Evolutionary conservation across 2,113 vertebrate species (phyloP).

Genomic region (Chamaea fasciata): DNA sequence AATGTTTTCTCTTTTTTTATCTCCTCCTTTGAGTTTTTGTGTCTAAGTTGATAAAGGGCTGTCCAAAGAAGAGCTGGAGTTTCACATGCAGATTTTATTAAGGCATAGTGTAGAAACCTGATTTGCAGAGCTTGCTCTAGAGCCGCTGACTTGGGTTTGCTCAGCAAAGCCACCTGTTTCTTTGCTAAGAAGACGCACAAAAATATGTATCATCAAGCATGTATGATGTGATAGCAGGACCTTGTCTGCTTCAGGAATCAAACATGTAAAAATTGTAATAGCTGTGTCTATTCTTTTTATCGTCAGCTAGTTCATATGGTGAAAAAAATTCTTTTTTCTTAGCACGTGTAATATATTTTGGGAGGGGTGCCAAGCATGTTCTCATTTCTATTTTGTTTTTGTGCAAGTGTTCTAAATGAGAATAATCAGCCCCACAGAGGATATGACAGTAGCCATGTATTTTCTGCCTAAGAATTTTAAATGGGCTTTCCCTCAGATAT

Average conservation of each 20-base stretch:
- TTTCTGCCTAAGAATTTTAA: neutral
- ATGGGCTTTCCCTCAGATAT: neutral
- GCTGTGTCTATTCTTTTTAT: neutral
- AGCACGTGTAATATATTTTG: neutral
- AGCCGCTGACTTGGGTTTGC: neutral
- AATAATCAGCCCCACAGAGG: neutral
- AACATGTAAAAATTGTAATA: neutral
- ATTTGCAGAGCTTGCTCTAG: neutral
- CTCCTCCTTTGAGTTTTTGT: neutral
- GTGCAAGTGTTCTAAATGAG: neutral
- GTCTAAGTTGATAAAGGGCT: neutral
- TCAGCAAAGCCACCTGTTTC: neutral
- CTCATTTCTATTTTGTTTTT: neutral
- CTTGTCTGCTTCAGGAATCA: neutral
- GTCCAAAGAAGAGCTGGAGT: neutral
- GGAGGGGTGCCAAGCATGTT: neutral
- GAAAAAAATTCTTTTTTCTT: neutral
- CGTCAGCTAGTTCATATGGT: neutral
- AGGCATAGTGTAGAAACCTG: neutral
- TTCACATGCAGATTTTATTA: neutral
- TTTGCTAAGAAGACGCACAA: neutral
- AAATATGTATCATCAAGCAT: neutral
- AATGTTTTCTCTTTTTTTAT: neutral
- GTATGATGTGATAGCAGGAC: neutral
- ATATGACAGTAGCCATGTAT: neutral